Evolutionary conservation across 2,113 vertebrate species (phyloP).

Genomic region (Myocastor coypus): DNA sequence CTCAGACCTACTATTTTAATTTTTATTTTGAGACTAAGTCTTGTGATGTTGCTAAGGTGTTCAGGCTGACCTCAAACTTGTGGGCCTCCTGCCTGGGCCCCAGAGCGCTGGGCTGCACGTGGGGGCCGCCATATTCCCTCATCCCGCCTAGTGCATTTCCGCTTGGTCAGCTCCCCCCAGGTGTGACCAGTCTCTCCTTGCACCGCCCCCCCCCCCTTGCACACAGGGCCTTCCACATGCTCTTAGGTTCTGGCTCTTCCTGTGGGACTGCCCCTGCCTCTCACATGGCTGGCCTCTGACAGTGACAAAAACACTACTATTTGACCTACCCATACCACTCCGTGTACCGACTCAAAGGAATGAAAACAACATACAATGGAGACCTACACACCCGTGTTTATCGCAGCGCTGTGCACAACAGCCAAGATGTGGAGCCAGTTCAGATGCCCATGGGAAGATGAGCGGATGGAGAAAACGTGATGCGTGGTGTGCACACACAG

Average conservation of each 20-base stretch:
- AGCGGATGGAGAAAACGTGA: background rate
- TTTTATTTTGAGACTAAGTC: background rate
- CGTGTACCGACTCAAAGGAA: background rate
- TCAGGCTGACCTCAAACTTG: background rate
- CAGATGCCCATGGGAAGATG: background rate
- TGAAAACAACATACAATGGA: background rate
- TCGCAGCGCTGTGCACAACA: background rate
- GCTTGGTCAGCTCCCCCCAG: background rate
- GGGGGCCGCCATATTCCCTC: background rate
- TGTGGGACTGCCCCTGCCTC: background rate
- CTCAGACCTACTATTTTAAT: background rate
- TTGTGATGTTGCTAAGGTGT: background rate
- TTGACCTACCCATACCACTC: background rate
- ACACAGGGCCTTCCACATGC: background rate
- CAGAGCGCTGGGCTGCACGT: background rate
- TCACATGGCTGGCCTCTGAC: fast-evolving
- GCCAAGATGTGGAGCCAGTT: background rate
- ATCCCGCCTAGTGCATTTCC: background rate
- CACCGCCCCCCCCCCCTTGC: background rate
- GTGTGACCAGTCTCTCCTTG: background rate
- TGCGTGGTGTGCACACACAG: background rate
- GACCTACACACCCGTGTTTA: background rate
- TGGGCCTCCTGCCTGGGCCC: background rate
- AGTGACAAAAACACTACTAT: background rate
- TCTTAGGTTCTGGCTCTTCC: background rate